phyloP scores from a whole-genome alignment of 2,797 vertebrate species.

The Gymnothorax reevesii region DNA sequence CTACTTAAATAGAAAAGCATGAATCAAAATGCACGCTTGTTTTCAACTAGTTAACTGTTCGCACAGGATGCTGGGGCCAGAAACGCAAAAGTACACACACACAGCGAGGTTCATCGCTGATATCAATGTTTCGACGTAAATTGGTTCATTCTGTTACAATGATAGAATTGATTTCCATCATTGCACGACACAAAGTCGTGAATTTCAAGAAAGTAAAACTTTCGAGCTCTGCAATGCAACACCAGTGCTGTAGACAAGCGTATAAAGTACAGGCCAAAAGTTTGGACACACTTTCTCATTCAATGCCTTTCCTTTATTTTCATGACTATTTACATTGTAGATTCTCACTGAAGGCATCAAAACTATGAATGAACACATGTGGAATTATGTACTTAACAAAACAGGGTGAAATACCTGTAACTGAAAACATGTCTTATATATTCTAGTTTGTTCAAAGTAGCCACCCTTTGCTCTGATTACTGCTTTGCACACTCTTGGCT shows the following conservation, averaged over 20 bases:
- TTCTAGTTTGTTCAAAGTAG: too few relatives aligned
- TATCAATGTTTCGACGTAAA: not conserved
- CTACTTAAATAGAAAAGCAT: not conserved
- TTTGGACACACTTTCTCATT: too few relatives aligned
- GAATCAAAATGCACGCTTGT: not conserved
- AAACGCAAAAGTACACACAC: not conserved
- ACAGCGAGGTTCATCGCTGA: not conserved
- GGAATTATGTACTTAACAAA: too few relatives aligned
- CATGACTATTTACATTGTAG: too few relatives aligned
- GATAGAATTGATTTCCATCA: not conserved
- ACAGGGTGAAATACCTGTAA: too few relatives aligned
- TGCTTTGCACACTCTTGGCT: too few relatives aligned
- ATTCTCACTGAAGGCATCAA: too few relatives aligned
- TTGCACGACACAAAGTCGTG: not conserved
- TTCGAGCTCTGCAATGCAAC: not conserved
- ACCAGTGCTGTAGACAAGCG: not conserved
- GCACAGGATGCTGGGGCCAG: not conserved
- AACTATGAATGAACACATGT: too few relatives aligned
- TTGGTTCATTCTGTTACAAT: not conserved
- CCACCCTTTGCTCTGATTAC: too few relatives aligned
- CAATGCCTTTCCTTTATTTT: too few relatives aligned
- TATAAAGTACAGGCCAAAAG: too few relatives aligned
- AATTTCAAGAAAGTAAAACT: not conserved
- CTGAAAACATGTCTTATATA: too few relatives aligned
- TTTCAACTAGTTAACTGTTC: not conserved